Evolutionary conservation across 1,140 invertebrate species (phyloP), one percentile per base, ranked within the genome.

Genomic region (Babylonia areolata): DNA sequence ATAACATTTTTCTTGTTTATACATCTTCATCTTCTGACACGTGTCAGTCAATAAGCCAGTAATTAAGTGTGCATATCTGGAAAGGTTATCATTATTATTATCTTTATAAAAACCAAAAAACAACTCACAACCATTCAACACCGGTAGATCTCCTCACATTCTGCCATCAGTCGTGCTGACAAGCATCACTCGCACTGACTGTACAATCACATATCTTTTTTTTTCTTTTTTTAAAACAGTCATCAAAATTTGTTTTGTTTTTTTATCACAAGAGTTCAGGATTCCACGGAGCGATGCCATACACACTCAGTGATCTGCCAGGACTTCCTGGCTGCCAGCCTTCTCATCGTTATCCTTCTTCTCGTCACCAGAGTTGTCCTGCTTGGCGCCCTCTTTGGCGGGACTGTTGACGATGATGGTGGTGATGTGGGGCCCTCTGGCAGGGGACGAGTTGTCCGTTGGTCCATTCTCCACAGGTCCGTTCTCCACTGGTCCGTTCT

Each of bases 341-440:
- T 64, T n/a, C 28, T 64, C 9, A 17, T 51, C 17, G 46, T 51
- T 51, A 9, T 51, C 9, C 28, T 23, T 64, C 28, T 3, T 64
- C 23, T 64, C 15, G 15, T 64, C 58, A 23, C 58, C 58, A 23
- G 58, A 64, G 23, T 64, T 64, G 0, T 64, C 58, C 58, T 64
- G 58, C 23, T 12, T n/a, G 58, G 23, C 58, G 17, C 46, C 17
- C 9, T 84, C 81, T 31, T 37, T 64, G 1, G 71, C 73, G 20
- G 87, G 54, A 11, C 64, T 84, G 3, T 85, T 87, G 33, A 85
- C 87, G 9, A 51, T 83, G 33, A 88, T 84, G 37, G 84, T 84
- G 33, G 87, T 75, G 15, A 84, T 40, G 28, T 88, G 54, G 3
- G 80, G 81, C 3, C 87, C 87, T 12, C 31, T 15, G 51, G 42